These are phyloP conservation scores for Holocentrus rufus DNA, from an alignment of 2,797 vertebrate genomes.

Conservation along the genomic window DNA sequence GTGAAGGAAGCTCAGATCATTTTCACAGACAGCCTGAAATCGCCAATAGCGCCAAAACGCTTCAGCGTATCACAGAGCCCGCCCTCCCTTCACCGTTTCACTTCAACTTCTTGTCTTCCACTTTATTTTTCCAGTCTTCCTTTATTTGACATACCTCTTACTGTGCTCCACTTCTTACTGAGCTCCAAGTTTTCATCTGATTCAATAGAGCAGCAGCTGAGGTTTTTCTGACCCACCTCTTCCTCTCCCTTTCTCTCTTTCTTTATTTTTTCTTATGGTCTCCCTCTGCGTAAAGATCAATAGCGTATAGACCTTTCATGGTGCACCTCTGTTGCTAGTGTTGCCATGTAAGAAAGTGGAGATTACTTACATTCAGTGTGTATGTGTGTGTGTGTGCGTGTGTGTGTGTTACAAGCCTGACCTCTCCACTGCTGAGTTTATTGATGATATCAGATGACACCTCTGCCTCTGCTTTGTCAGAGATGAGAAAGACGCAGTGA, in stretches of 20 bases:
- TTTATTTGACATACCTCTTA: slow-evolving; percentile 29
- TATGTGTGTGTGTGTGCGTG: slow-evolving; percentile 1
- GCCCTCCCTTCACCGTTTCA: neutral
- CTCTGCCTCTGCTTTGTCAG: slow-evolving; percentile 27
- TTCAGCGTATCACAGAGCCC: neutral
- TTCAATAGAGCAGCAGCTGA: slow-evolving; percentile 54
- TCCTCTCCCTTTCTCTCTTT: slow-evolving; percentile 3
- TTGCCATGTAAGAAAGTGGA: slow-evolving; percentile 39
- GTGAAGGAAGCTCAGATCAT: too few species aligned
- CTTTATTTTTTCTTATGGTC: slow-evolving; percentile 35
- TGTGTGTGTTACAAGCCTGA: neutral
- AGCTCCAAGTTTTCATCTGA: slow-evolving; percentile 35
- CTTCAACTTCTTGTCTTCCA: slow-evolving; percentile 6
- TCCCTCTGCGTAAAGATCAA: slow-evolving; percentile 50
- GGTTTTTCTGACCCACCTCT: slow-evolving; percentile 24
- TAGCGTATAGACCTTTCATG: slow-evolving; percentile 44
- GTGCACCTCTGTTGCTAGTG: slow-evolving; percentile 9
- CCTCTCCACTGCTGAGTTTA: slow-evolving; percentile 27
- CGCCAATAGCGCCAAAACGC: neutral
- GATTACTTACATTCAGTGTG: slow-evolving; percentile 38
- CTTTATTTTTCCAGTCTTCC: neutral
- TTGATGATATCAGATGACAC: slow-evolving; percentile 34
- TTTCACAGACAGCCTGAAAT: too few species aligned
- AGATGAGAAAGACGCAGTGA: slow-evolving; percentile 28
- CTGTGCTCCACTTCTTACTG: slow-evolving; percentile 21